A percentile compares a stretch with the other conserved stretches of the same genome.
phyloP scores from a whole-genome alignment of 2,888 invertebrate genomes.

The Homarus gammarus region DNA sequence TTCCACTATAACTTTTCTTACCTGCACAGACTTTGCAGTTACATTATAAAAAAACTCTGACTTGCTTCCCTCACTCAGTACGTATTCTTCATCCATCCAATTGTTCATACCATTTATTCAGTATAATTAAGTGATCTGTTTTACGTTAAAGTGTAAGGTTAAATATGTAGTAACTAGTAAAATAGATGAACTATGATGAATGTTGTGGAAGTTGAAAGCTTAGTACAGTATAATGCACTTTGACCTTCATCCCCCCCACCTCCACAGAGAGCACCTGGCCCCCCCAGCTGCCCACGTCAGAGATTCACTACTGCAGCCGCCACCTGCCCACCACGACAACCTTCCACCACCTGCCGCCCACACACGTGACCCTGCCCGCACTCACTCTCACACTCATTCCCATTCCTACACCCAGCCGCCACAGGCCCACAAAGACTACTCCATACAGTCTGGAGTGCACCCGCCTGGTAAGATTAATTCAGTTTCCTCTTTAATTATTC shows the following conservation, averaged over 20 bases:
- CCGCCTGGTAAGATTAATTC: conserved; percentile 62
- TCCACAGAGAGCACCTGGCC: conserved; percentile 78
- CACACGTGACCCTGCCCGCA: conserved; percentile 68
- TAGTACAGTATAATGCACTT: conserved; percentile 7
- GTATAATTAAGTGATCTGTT: no score
- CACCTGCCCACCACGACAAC: conserved; percentile 74
- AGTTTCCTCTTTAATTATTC: neutral
- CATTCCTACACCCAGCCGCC: conserved; percentile 69
- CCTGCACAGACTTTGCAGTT: no score
- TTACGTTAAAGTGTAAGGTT: no score
- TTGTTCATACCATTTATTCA: no score
- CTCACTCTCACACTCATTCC: conserved; percentile 66
- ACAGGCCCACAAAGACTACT: conserved; percentile 69
- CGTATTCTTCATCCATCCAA: no score
- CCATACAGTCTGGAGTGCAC: conserved; percentile 59
- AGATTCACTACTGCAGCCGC: conserved; percentile 71
- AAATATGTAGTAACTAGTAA: no score
- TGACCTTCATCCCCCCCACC: conserved; percentile 23
- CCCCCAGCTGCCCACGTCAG: conserved; percentile 80
- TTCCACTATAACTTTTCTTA: no score
- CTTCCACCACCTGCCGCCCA: conserved; percentile 74
- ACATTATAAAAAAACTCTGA: no score
- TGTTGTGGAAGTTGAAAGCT: no score
- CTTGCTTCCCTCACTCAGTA: no score
- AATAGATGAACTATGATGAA: no score